Base-by-base conservation (phyloP, 2,797 vertebrate genomes). In the Prionace glauca region DNA sequence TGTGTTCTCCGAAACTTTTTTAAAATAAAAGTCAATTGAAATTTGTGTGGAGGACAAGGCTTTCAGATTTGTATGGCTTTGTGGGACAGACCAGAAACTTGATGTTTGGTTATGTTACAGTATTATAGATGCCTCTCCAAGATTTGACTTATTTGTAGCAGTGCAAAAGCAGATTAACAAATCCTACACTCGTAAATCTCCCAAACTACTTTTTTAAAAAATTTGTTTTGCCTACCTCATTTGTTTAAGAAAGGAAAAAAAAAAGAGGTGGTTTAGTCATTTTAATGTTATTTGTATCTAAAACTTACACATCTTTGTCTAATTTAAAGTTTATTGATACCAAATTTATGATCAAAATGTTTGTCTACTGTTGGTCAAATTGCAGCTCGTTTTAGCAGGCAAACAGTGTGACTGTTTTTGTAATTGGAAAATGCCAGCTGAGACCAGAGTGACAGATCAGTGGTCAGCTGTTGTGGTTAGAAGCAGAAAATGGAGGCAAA, bases 191-290 rank as follows among this genome's bases (percentile, higher is more conserved):
- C 91, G 96, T 96, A 96, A 96, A 96, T 97, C 96, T 96, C 97
- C 97, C 97, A 97, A 96, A 97, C 96, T 97, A 97, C 96, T 97
- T 74, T 91, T 67, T 32, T n/a, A 74, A 72, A 91, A 74, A 77
- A 74, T 74, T 96, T 98, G 94, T 98, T 97, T 96, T 97, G 97
- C 98, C 98, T 98, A 98, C 98, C 97, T 98, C 98, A 98, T 98
- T 98, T 97, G 97, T 98, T 97, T 97, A 97, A 98, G 97, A 97
- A 98, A 97, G 97, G 97, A 97, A 97, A 97, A 96, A 96, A 41
- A 97, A 97, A 56, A 98, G 97, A 98, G 98, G 98, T 98, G 97
- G 97, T 97, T 97, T 98, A 97, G 97, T 97, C 97, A 97, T 96
- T 95, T 96, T 97, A 96, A 96, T 69, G 97, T 97, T 97, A 97